Percentiles rank a stretch among this genome's conserved stretches.
Evolutionary conservation across 2,113 vertebrate genomes (phyloP).

Genomic region (Puma concolor): DNA sequence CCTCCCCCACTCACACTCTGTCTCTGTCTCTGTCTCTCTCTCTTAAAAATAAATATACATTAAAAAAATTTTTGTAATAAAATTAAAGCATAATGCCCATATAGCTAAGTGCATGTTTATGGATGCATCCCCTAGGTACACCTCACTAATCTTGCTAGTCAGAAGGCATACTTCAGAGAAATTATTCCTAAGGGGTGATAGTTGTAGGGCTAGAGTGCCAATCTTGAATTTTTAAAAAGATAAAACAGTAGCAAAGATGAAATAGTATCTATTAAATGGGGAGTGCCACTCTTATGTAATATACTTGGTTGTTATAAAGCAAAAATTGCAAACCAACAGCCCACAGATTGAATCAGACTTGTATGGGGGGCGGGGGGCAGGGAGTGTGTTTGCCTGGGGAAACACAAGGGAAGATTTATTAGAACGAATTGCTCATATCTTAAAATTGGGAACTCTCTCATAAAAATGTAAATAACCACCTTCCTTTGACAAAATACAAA

Average conservation of each 20-base stretch:
- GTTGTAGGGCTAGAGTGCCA: not conserved
- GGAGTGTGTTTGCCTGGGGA: not conserved
- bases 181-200: not conserved
- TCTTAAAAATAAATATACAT: too few species aligned
- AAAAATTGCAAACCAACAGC: not conserved
- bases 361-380: not conserved
- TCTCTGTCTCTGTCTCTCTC: too few species aligned
- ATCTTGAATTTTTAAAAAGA: not conserved
- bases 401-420: not conserved
- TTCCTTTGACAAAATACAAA: slow-evolving; percentile 28
- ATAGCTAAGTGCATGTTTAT: not conserved
- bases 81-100: not conserved
- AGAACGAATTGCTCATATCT: not conserved
- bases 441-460: not conserved
- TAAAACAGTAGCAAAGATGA: not conserved
- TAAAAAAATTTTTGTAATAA: too few species aligned
- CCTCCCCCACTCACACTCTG: too few species aligned
- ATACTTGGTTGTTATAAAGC: not conserved
- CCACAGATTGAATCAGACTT: not conserved
- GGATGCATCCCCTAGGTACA: not conserved
- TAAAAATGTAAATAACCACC: not conserved
- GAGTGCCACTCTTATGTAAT: not conserved
- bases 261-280: not conserved
- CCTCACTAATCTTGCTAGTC: not conserved
- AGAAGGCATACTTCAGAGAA: slow-evolving; percentile 43